Base-by-base conservation (phyloP, 2,113 vertebrate genomes). In the Carassius carassius region DNA sequence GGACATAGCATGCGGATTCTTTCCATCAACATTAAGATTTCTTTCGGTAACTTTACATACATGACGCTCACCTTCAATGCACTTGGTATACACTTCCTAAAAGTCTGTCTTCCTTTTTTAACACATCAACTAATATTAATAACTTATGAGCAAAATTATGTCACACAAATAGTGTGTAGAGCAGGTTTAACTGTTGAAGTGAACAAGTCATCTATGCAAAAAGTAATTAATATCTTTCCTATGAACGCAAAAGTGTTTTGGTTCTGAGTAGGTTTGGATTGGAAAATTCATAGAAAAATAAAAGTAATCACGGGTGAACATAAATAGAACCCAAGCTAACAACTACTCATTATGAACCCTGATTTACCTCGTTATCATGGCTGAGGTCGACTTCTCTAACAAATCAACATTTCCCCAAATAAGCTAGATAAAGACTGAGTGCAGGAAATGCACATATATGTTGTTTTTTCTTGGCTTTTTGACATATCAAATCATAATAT, bases 401-500 rank as follows among this genome's bases (percentile, higher is more conserved):
- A 76, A 79, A 87, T 62, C 69, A 85, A 70, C 89, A 85, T 86
- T 89, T 91, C 90, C 85, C 84, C 3, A 85, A 88, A 89, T 86
- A 90, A 91, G 83, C 90, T 90, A 86, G 88, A 84, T 78, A 88
- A 85, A 91, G 81, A 85, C 25, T 82, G 44, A 84, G 86, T 85
- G 87, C 91, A 75, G 83, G 51, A 90, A 90, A 90, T 90, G 88
- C 79, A 86, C 92, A 86, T 72, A 82, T 83, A 89, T 85, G 89
- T 92, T 87, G 92, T 94, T 94, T 94, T 92, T 92, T 84, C 84
- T 92, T 93, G 92, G 90, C 90, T 90, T 92, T 85, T 92, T 85
- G 87, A 90, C 69, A 90, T 88, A 94, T 91, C 93, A 94, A 93
- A 94, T 94, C 90, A 84, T 87, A 93, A 91, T 92, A 90, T 93